Conservation (phyloP, 2,797 vertebrate genomes). For the Tauraco hartlaubi region DNA sequence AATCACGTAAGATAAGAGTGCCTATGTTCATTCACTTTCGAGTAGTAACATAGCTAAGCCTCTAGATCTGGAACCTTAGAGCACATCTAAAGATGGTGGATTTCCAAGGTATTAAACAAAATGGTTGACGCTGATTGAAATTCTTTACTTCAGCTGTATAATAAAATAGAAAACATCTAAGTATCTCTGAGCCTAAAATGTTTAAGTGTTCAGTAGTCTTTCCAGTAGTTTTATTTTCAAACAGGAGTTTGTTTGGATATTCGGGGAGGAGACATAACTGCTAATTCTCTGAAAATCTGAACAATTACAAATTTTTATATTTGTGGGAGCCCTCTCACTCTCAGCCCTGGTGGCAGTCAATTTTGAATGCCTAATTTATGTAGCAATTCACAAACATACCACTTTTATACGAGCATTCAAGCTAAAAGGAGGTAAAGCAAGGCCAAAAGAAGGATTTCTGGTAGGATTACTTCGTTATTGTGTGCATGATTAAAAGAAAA, state of each 20-base stretch:
- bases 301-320: conserved; percentile 81
- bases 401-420: conserved; percentile 81
- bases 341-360: conserved; percentile 76
- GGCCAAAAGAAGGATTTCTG: conserved; percentile 82
- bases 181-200: background rate
- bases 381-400: conserved; percentile 81
- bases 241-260: conserved; percentile 83
- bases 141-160: background rate
- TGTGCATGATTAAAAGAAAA: conserved; percentile 43
- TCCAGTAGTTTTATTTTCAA: background rate
- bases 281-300: conserved; percentile 82
- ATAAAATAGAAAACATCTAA: background rate
- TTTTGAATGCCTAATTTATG: conserved; percentile 85
- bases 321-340: conserved; percentile 75
- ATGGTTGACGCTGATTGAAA: background rate
- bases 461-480: conserved; percentile 85
- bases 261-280: conserved; percentile 76
- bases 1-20: background rate
- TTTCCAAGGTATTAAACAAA: background rate
- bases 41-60: background rate
- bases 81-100: background rate
- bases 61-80: background rate
- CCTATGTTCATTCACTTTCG: conserved; percentile 10
- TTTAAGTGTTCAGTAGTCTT: background rate
- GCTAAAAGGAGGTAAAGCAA: conserved; percentile 82